phyloP scores from a whole-genome alignment of 2,888 invertebrate species.

The Melikaiella ostensackeni region DNA sequence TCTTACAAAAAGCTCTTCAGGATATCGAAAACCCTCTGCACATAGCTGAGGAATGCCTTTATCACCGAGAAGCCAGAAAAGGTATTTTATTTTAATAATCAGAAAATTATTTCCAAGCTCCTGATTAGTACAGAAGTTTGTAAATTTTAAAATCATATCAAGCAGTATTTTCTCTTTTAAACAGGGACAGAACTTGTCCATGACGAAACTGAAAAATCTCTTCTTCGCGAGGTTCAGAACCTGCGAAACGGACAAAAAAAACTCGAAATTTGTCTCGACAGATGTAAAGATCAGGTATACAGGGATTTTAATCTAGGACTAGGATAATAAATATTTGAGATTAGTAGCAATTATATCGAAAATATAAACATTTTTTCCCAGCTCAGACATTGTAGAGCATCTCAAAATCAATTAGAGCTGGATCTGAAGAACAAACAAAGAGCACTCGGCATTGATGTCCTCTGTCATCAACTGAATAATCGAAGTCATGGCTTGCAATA shows the following conservation, averaged over 20 bases:
- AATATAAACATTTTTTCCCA: slow-evolving; percentile 65
- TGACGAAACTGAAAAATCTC: slow-evolving; percentile 91
- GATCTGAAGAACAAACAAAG: slow-evolving; percentile 94
- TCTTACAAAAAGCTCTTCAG: slow-evolving; percentile 84
- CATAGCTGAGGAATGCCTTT: slow-evolving; percentile 95
- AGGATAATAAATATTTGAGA: background rate
- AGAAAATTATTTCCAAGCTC: background rate
- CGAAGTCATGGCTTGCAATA: slow-evolving; percentile 88
- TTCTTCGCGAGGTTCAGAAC: slow-evolving; percentile 90
- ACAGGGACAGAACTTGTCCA: slow-evolving; percentile 93
- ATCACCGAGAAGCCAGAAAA: slow-evolving; percentile 92
- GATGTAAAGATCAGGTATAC: slow-evolving; percentile 80
- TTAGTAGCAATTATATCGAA: background rate
- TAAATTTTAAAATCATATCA: slow-evolving; percentile 4
- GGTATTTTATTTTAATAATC: slow-evolving; percentile 75
- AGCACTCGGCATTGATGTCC: slow-evolving; percentile 90
- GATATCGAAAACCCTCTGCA: slow-evolving; percentile 95
- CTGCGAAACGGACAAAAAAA: slow-evolving; percentile 89
- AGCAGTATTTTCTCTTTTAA: slow-evolving; percentile 41
- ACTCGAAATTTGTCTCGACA: slow-evolving; percentile 86
- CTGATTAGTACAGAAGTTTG: background rate
- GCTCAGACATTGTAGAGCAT: slow-evolving; percentile 86
- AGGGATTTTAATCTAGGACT: background rate
- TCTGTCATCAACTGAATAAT: slow-evolving; percentile 92
- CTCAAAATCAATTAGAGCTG: slow-evolving; percentile 92